phyloP scores from a whole-genome alignment of 2,888 invertebrate species.

The Noctua janthina region DNA sequence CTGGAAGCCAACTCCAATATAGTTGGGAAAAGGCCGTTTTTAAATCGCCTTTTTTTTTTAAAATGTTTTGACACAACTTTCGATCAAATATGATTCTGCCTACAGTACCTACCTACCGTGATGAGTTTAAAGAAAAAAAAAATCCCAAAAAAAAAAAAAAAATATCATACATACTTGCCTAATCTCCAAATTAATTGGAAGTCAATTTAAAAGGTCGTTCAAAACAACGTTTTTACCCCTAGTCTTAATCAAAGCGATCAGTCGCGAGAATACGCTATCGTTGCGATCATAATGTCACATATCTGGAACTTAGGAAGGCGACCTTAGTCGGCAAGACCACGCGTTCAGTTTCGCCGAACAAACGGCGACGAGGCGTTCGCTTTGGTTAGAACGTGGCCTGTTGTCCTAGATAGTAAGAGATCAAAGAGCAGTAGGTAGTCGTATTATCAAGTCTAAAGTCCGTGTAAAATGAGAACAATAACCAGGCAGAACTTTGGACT shows the following conservation, averaged over 20 bases:
- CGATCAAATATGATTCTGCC: neutral
- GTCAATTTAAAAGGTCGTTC: neutral
- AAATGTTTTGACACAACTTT: neutral
- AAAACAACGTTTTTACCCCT: neutral
- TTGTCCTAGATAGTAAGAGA: neutral
- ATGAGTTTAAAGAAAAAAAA: neutral
- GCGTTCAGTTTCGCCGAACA: neutral
- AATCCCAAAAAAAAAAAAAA: no score
- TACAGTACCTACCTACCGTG: neutral
- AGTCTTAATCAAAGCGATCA: neutral
- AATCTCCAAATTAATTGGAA: conserved; percentile 6
- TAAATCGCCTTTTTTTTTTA: neutral
- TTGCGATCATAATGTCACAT: neutral
- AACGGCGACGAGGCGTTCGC: neutral
- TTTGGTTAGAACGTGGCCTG: neutral
- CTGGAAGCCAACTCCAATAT: no score
- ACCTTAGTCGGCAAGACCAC: neutral
- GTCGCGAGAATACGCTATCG: neutral
- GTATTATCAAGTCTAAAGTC: neutral
- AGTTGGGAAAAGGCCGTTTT: neutral
- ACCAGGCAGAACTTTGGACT: neutral
- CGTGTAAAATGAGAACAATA: neutral
- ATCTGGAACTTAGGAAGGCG: neutral
- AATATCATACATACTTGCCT: no score
- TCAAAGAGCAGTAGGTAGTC: neutral